Evolutionary conservation across 2,888 invertebrate species (phyloP), one percentile per base, ranked within the genome.

Genomic region (Cybosia mesomella): DNA sequence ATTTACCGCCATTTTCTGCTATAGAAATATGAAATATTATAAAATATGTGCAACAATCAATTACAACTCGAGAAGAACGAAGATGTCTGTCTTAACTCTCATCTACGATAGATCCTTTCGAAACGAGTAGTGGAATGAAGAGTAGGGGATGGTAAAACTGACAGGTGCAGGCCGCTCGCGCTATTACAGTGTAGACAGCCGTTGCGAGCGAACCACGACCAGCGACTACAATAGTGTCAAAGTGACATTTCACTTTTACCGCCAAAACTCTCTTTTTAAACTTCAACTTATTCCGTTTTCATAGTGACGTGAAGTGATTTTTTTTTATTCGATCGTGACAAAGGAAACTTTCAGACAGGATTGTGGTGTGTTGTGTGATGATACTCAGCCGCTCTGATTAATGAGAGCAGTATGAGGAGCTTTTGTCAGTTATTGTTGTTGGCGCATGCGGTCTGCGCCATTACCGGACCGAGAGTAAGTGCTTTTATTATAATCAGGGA

Each of bases 71-170:
- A 57, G 60, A 58, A 54, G 55, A 21, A 53, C 61, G 71, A 58
- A 68, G 69, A 70, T 71, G 69, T 75, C 68, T 66, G 70, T 85
- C 84, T 83, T 83, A 83, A 84, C 87, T 88, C 87, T 86, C 88
- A 87, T 89, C 89, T 81, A 76, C 66, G 74, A 71, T 84, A 78
- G 74, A 89, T 93, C 94, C 94, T 95, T 94, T 94, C 94, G 91
- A 93, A 94, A 94, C 83, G 81, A 91, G 93, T 87, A 91, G 92
- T 92, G 92, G 83, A 83, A 77, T 65, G 49, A 80, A 86, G 90
- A 92, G 94, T 90, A 94, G 95, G 94, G 71, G 93, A 92, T 90
- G 92, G 93, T 94, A 94, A 94, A 95, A 95, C 91, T 82, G 83
- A 87, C 87, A 85, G 89, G 84, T 89, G 83, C 75, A 81, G 85